Evolutionary conservation across 2,888 invertebrate species (phyloP).

Genomic region (Luperina nickerlii): DNA sequence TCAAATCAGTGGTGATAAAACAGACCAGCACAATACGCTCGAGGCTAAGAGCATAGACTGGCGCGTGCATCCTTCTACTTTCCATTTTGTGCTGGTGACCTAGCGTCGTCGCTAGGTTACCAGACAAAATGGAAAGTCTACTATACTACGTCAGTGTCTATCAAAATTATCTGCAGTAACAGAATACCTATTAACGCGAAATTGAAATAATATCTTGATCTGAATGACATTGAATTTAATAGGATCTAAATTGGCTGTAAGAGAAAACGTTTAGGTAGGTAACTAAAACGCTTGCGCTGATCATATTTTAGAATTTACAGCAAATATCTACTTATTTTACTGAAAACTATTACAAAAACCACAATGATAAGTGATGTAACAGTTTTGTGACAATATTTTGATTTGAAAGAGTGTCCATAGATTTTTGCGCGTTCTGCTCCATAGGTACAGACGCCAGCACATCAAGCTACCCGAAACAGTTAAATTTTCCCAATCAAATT

Average conservation of each 20-base stretch:
- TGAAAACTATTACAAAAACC: background rate
- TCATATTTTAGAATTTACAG: background rate
- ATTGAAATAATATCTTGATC: constrained; percentile 25
- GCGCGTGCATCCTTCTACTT: background rate
- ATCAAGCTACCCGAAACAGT: too few relatives aligned
- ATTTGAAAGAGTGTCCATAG: background rate
- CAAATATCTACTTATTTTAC: background rate
- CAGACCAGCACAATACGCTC: background rate
- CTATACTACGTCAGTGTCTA: background rate
- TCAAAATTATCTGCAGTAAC: constrained; percentile 9
- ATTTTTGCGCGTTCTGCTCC: background rate
- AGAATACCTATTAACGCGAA: constrained; percentile 12
- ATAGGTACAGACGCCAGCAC: too few relatives aligned
- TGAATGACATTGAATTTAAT: constrained; percentile 21
- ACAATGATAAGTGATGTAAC: background rate
- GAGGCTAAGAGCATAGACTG: background rate
- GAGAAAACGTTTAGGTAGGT: background rate
- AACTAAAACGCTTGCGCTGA: background rate
- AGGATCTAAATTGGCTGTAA: constrained; percentile 20
- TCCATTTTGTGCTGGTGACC: background rate
- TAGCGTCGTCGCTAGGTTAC: too few relatives aligned
- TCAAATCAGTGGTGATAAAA: background rate
- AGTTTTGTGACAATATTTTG: background rate
- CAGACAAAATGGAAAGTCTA: background rate
- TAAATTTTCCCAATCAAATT: too few relatives aligned